These are phyloP conservation scores for Hippocampus mohnikei DNA, from an alignment of 2,113 vertebrate species.

Conservation along the genomic window DNA sequence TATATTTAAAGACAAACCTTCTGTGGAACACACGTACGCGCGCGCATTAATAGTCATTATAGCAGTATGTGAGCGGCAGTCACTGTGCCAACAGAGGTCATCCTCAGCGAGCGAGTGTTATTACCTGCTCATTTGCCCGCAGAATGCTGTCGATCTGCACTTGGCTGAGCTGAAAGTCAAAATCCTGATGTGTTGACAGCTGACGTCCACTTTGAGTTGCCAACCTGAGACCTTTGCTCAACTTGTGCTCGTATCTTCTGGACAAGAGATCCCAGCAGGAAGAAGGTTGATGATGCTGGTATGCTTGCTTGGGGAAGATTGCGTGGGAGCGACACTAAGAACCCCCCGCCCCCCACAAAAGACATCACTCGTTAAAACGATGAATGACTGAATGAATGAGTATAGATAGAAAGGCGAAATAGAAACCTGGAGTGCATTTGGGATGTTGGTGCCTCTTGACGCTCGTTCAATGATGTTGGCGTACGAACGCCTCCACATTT, in stretches of 20 bases:
- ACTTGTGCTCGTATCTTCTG: slow-evolving; percentile 12
- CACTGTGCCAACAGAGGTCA: background rate
- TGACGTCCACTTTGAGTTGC: slow-evolving; percentile 14
- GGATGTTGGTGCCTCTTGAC: slow-evolving; percentile 25
- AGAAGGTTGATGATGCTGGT: slow-evolving; percentile 24
- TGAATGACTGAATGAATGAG: background rate
- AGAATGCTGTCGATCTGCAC: slow-evolving; percentile 82
- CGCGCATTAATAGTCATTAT: too few relatives aligned
- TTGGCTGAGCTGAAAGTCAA: slow-evolving; percentile 77
- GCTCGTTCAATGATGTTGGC: slow-evolving; percentile 53
- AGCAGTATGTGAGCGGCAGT: background rate
- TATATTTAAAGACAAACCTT: too few relatives aligned
- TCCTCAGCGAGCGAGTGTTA: background rate
- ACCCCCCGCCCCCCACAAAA: background rate
- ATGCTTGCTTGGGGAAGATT: slow-evolving; percentile 5
- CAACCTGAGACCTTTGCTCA: background rate
- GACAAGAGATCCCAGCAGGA: slow-evolving; percentile 19
- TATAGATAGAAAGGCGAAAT: background rate
- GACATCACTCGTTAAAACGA: background rate
- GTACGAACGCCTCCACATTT: slow-evolving; percentile 65
- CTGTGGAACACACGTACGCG: too few relatives aligned
- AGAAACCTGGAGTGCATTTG: slow-evolving; percentile 31
- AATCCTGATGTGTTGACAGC: slow-evolving; percentile 68
- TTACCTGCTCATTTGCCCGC: slow-evolving; percentile 77
- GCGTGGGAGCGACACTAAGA: slow-evolving; percentile 1